These are phyloP conservation scores for Polylopha cassiicola DNA, from an alignment of 2,888 invertebrate genomes.

Conservation along the genomic window DNA sequence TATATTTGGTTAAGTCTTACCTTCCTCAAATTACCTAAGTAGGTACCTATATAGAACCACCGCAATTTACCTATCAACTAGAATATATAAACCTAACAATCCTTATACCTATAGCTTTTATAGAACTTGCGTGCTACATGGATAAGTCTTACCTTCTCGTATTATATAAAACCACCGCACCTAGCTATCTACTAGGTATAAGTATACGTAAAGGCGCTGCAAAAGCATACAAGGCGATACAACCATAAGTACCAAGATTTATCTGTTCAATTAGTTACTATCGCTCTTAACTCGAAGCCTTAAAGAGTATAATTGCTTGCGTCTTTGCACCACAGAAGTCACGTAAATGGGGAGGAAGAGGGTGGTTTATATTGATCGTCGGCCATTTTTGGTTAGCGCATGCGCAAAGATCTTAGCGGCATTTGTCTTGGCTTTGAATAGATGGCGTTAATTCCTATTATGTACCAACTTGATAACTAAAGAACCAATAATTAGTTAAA, in stretches of 20 bases:
- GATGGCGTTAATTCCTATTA: no score
- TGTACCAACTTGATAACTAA: no score
- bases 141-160: no score
- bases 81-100: no score
- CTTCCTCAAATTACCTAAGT: no score
- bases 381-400: conserved; percentile 66
- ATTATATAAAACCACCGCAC: neutral
- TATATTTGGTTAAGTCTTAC: no score
- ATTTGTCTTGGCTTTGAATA: conserved; percentile 40
- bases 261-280: conserved; percentile 31
- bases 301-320: conserved; percentile 37
- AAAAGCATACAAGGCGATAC: conserved; percentile 14
- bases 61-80: no score
- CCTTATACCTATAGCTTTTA: no score
- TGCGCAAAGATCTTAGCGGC: conserved; percentile 38
- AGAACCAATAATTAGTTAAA: no score
- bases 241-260: conserved; percentile 36
- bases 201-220: conserved; percentile 17
- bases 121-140: no score
- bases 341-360: conserved; percentile 48
- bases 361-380: conserved; percentile 70
- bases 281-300: conserved; percentile 28
- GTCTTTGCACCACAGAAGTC: conserved; percentile 30
- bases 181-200: conserved; percentile 12
- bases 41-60: no score